A percentile compares a stretch with the other conserved stretches of the same genome.
These are phyloP conservation scores for Bombus difficillimus DNA, from an alignment of 1,140 invertebrate genomes.

Conservation along the genomic window DNA sequence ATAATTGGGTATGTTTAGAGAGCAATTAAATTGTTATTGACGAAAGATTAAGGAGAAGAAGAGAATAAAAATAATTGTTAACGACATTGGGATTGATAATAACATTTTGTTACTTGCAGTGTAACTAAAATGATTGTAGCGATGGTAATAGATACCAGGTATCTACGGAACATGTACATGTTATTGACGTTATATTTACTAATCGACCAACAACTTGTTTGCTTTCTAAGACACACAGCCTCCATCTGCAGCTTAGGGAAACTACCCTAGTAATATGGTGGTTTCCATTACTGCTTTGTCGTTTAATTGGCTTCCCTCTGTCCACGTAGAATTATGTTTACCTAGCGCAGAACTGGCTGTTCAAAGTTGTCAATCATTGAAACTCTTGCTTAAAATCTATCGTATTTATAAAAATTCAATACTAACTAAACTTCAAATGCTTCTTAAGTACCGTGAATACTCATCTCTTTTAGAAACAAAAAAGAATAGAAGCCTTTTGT, in stretches of 20 bases:
- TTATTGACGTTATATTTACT: constrained; percentile 77
- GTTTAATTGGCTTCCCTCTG: constrained; percentile 56
- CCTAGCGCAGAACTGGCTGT: not conserved
- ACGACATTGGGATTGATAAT: constrained; percentile 62
- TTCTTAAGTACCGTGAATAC: not conserved
- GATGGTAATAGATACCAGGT: constrained; percentile 22
- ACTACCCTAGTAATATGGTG: constrained; percentile 60
- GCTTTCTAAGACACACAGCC: constrained; percentile 69
- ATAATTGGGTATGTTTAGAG: not conserved
- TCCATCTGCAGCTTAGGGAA: constrained; percentile 45
- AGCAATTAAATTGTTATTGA: not conserved
- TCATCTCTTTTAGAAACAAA: not conserved
- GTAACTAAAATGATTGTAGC: constrained; percentile 28
- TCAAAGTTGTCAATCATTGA: not conserved
- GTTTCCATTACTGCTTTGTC: constrained; percentile 72
- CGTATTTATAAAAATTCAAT: not conserved
- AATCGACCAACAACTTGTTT: constrained; percentile 67
- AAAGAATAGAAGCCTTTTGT: not conserved
- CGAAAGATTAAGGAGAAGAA: not conserved
- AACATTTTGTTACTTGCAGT: constrained; percentile 62
- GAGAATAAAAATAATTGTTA: constrained; percentile 58
- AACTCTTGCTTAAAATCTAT: not conserved
- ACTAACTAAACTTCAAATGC: not conserved
- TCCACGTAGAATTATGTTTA: constrained; percentile 46
- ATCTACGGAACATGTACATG: constrained; percentile 68